Evolutionary conservation across 1,140 invertebrate species (phyloP).

Genomic region (Periplaneta americana): DNA sequence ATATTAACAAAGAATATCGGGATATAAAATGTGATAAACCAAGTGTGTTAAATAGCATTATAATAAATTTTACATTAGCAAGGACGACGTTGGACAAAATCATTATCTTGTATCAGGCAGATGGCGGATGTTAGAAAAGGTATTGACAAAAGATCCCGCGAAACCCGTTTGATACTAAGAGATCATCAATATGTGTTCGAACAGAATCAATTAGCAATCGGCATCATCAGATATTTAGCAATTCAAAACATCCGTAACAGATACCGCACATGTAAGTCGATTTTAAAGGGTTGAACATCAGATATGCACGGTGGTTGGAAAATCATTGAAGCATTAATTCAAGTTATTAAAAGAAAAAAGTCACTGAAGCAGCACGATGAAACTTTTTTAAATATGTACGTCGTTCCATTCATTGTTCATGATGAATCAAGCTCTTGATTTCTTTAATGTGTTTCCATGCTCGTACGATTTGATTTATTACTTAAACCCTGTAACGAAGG

Average conservation of each 20-base stretch:
- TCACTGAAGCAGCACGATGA: background rate
- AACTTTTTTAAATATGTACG: background rate
- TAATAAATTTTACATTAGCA: too few species aligned
- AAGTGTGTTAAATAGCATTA: too few species aligned
- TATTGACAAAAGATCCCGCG: background rate
- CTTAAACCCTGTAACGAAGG: background rate
- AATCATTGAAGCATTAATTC: too few species aligned
- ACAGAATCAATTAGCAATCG: background rate
- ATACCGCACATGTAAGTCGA: background rate
- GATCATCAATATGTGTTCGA: background rate
- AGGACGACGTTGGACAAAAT: too few species aligned
- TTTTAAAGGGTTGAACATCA: too few species aligned
- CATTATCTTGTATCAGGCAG: background rate
- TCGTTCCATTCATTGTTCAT: background rate
- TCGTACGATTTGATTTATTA: background rate
- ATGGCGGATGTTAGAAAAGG: background rate
- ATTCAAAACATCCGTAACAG: background rate
- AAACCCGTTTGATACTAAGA: background rate
- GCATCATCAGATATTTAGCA: background rate
- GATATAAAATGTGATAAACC: too few species aligned
- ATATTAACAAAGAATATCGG: too few species aligned
- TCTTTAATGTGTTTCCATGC: background rate
- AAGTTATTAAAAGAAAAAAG: background rate
- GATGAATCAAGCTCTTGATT: background rate
- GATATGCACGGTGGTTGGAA: too few species aligned